These are phyloP conservation scores for Troides helena DNA, from an alignment of 2,888 invertebrate species.

Conservation along the genomic window DNA sequence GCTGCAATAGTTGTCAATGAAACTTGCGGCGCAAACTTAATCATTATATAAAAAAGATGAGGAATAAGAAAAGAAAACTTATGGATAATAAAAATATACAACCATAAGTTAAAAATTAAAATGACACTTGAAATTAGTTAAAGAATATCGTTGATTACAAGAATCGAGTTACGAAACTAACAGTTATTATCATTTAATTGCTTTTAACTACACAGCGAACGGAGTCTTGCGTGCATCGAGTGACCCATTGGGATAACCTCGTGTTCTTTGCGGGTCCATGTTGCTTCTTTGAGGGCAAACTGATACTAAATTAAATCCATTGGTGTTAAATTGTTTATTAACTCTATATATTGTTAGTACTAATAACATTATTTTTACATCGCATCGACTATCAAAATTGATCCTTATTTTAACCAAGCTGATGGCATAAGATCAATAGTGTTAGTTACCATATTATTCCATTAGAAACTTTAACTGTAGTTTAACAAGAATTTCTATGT, in stretches of 20 bases:
- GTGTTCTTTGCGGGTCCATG: constrained; percentile 6
- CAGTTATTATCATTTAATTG: constrained; percentile 11
- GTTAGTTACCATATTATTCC: no score
- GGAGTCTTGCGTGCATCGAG: constrained; percentile 35
- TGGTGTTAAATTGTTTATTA: neutral
- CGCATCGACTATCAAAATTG: no score
- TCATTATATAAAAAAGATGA: no score
- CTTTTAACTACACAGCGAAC: constrained; percentile 17
- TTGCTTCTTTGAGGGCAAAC: constrained; percentile 14
- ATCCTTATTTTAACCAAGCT: no score
- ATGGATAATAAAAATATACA: no score
- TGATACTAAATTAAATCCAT: neutral
- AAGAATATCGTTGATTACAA: neutral
- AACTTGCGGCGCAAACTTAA: no score
- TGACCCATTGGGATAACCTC: constrained; percentile 40
- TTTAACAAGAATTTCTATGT: no score
- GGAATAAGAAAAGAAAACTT: no score
- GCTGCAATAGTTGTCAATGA: no score
- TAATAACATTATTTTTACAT: neutral
- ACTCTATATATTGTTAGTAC: neutral
- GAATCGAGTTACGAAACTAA: constrained; percentile 4
- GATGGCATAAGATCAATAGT: no score
- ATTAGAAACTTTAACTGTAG: no score
- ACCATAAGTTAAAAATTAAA: neutral
- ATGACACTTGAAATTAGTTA: neutral